Base-by-base conservation (phyloP, 2,888 invertebrate species). In the Cabera pusaria region DNA sequence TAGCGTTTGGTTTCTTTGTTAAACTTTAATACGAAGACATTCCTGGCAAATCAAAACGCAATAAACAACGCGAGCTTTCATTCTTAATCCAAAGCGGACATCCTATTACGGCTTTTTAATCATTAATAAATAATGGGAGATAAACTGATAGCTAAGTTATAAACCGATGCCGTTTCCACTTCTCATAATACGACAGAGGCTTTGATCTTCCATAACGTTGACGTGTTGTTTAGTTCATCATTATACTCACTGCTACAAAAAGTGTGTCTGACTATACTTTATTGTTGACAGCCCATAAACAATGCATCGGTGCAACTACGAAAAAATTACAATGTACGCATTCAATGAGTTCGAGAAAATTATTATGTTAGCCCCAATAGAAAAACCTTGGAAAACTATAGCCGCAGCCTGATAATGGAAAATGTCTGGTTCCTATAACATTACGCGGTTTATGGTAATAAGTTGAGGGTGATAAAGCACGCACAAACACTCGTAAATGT, bases 391-490 rank as follows among this genome's bases (percentile, higher is more conserved):
- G 50, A 42, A 38, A 38, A 54, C 48, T 49, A 51, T 56, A 59
- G 53, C 59, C 49, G 51, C 53, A 44, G 37, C 28, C 31, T 57
- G 44, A 48, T 53, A 65, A 62, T 68, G 59, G 60, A 69, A 72
- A 73, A 69, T 57, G 55, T 62, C 53, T 64, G 49, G 59, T 56
- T 51, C 56, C 59, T 56, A 61, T 62, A 69, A 66, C 59, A 64
- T 72, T 69, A 66, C 62, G 62, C 63, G 59, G 66, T 72, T 74
- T 66, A 77, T 59, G 72, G 67, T 72, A 72, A 77, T 72, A 72
- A 67, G 49, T 56, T 52, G 44, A 62, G 57, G 57, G 64, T 64
- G 82, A 84, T 82, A 83, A 67, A 77, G 75, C 83, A 84, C 82
- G 82, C 75, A 75, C 70, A 65, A 65, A 60, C 61, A 62, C 63